Evolutionary conservation across 23 tunicate genomes (phyloP), one percentile per base, ranked within the genome.

Genomic region (Trididemnum miniatum): DNA sequence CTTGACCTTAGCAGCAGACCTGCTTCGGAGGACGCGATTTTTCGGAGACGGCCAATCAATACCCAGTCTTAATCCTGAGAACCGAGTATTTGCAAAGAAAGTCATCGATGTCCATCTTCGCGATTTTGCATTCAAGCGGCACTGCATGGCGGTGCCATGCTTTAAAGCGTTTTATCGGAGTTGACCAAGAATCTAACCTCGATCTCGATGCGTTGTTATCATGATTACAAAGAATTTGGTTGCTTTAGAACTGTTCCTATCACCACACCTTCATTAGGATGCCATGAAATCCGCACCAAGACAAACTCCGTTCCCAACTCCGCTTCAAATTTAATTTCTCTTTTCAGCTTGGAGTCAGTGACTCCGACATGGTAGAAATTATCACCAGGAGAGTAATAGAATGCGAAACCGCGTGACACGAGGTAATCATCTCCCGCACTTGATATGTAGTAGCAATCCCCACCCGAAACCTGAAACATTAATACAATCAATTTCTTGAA

Each of bases 341-440:
- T 38, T 25, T 67, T 57, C 32, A 3, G 24, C 26, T 27, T 20
- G 2, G 78, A 67, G 4, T 64, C 25, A 25, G 85, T 24, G 22
- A 82, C 78, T 1, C 67, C 26, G 20, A 49, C 85, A 25, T 82
- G 85, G 65, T 65, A 82, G 20, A 38, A 2, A 2, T 22, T 65
- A 2, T 67, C 64, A 66, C 20, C 20, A 1, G 23, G 27, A 33
- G 34, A 24, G n/a, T 27, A 32, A 24, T 24, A 82, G 22, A 82
- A 82, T 7, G 85, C 59, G 28, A 82, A 82, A 1, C 85, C 85
- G 1, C 65, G 65, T 28, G 65, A 69, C 1, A 82, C 39, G 2
- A 78, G 85, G 25, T 32, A 31, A 1, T 29, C 78, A 34, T 82
- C 78, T 12, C 85, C 85, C 29, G 78, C 85, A 29, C 40, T 82